Conservation (phyloP, 2,797 vertebrate species). For the Furcifer pardalis region DNA sequence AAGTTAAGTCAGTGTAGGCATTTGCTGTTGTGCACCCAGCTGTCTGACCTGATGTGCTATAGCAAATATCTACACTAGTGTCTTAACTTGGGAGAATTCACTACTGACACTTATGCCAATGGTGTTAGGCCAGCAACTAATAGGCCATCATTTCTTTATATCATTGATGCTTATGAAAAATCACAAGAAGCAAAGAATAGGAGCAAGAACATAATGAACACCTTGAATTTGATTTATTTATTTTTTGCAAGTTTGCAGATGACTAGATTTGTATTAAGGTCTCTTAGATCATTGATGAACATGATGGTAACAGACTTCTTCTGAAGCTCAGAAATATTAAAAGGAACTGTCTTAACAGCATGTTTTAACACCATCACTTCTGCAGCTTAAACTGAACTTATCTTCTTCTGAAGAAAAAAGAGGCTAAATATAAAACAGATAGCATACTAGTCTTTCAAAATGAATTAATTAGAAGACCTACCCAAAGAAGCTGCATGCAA, state of each 20-base stretch:
- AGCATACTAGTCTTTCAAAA: neutral
- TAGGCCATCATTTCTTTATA: neutral
- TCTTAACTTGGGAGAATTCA: too few species aligned
- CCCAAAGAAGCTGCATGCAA: conserved; percentile 96
- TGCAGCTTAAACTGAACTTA: neutral
- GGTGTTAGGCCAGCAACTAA: too few species aligned
- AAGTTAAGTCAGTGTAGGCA: too few species aligned
- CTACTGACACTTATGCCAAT: too few species aligned
- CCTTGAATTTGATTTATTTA: neutral
- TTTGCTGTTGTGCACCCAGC: too few species aligned
- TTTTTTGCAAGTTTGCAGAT: neutral
- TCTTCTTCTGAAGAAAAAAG: neutral
- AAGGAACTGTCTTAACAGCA: neutral
- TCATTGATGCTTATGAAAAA: neutral
- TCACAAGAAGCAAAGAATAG: neutral
- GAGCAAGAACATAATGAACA: neutral
- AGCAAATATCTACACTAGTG: too few species aligned
- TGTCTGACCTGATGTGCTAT: too few species aligned
- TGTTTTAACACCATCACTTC: neutral
- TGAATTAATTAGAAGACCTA: conserved; percentile 67
- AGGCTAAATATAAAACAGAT: neutral
- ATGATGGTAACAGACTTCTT: neutral
- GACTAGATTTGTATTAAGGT: neutral
- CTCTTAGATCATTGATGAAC: neutral
- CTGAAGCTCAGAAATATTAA: neutral